phyloP scores from a whole-genome alignment of 1,140 invertebrate species.

The Heterodera schachtii region DNA sequence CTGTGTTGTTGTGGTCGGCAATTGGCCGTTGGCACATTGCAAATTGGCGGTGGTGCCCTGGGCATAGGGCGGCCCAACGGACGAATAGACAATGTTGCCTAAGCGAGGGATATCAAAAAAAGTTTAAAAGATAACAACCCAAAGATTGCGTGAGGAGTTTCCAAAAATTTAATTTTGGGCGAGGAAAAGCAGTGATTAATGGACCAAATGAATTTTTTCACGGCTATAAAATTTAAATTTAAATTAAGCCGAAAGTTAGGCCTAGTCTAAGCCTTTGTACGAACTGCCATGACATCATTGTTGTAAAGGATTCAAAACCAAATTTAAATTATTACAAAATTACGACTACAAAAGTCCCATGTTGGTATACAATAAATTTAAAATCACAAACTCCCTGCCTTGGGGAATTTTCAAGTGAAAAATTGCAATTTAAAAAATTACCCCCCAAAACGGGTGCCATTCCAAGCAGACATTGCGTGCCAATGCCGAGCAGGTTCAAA shows the following conservation, averaged over 20 bases:
- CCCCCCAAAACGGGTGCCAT: constrained; percentile 5
- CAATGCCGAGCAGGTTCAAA: constrained; percentile 6
- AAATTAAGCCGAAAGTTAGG: too few species aligned
- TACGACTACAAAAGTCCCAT: too few species aligned
- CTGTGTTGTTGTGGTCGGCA: neutral
- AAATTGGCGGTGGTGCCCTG: constrained; percentile 33
- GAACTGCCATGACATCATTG: too few species aligned
- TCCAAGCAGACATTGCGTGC: constrained; percentile 13
- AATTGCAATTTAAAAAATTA: neutral
- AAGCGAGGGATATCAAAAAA: neutral
- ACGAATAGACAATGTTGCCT: constrained; percentile 6
- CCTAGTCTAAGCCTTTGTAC: too few species aligned
- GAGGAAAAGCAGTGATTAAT: neutral
- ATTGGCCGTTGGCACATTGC: constrained; percentile 36
- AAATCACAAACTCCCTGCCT: neutral
- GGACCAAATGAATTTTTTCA: too few species aligned
- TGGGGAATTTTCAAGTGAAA: neutral
- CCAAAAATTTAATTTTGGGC: neutral
- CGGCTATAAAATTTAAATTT: too few species aligned
- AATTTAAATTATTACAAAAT: too few species aligned
- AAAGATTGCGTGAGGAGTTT: too few species aligned
- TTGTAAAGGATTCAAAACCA: too few species aligned
- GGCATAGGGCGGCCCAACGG: neutral
- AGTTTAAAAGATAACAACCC: too few species aligned
- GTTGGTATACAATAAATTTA: too few species aligned